phyloP scores from a whole-genome alignment of 1,140 invertebrate species.

The Popillia japonica region DNA sequence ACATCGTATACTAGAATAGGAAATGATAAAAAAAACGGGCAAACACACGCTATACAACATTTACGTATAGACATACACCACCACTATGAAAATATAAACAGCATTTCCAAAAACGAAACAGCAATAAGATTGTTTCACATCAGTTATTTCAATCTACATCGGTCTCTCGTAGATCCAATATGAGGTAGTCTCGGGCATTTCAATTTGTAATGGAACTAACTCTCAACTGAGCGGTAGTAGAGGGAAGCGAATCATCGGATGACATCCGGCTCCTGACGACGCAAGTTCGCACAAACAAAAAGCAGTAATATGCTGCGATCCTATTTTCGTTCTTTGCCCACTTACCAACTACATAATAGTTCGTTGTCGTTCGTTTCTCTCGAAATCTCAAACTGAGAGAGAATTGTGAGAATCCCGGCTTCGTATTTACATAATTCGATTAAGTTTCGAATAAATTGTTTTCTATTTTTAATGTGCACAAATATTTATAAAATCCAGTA shows the following conservation, averaged over 20 bases:
- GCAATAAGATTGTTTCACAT: slow-evolving; percentile 16
- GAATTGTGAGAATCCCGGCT: background rate
- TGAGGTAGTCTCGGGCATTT: background rate
- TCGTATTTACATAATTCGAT: slow-evolving; percentile 9
- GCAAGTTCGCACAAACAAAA: background rate
- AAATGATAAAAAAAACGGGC: background rate
- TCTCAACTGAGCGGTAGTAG: background rate
- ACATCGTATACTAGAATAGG: background rate
- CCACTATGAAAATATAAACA: background rate
- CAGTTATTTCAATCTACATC: slow-evolving; percentile 15
- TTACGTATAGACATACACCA: background rate
- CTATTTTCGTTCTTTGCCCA: background rate
- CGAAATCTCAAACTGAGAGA: background rate
- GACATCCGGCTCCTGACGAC: background rate
- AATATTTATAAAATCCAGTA: slow-evolving; percentile 7
- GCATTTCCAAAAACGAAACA: background rate
- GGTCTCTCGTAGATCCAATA: slow-evolving; percentile 3
- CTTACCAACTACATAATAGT: background rate
- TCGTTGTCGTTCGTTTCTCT: background rate
- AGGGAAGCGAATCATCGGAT: background rate
- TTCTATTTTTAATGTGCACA: slow-evolving; percentile 12
- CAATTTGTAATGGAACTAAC: slow-evolving; percentile 3
- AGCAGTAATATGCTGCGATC: background rate
- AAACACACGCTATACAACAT: background rate
- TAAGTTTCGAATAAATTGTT: background rate